Percentiles rank a stretch among this genome's conserved stretches.
Evolutionary conservation across 1,140 invertebrate genomes (phyloP).

Genomic region (Pygmarrhopalites habei): DNA sequence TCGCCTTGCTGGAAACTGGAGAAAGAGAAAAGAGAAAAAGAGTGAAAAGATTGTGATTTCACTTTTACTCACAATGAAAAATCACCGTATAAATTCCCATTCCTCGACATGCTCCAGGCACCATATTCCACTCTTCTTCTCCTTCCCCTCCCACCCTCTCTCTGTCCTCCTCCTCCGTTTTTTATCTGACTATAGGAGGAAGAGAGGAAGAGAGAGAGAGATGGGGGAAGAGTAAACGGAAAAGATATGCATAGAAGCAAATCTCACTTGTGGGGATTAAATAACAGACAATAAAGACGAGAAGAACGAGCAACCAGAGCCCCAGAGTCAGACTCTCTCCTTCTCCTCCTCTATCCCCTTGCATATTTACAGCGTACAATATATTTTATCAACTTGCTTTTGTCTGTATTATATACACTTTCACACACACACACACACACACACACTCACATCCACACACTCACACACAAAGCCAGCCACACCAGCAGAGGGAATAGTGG

Average conservation of each 20-base stretch:
- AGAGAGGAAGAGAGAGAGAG: slow-evolving; percentile 3
- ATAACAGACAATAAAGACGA: slow-evolving; percentile 16
- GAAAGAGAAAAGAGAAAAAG: slow-evolving; percentile 1
- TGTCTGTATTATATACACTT: no score
- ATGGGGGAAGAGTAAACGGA: not conserved
- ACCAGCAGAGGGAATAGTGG: no score
- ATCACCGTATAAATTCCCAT: slow-evolving; percentile 29
- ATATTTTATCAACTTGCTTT: no score
- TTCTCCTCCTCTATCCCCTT: not conserved
- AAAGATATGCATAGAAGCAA: slow-evolving; percentile 2
- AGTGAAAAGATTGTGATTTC: slow-evolving; percentile 21
- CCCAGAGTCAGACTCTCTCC: no score
- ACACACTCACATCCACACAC: no score
- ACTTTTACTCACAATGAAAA: slow-evolving; percentile 25
- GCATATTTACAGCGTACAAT: slow-evolving; percentile 5
- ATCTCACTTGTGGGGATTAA: slow-evolving; percentile 9
- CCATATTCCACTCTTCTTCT: not conserved
- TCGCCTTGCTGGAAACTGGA: no score
- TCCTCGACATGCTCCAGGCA: slow-evolving; percentile 11
- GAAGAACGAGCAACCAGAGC: slow-evolving; percentile 9
- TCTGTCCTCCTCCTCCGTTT: no score
- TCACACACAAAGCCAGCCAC: no score
- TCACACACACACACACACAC: no score
- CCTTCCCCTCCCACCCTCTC: not conserved
- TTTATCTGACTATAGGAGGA: no score